Percentiles rank a stretch among this genome's conserved stretches.
phyloP scores from a whole-genome alignment of 2,888 invertebrate species.

The Drosophila quinaria region DNA sequence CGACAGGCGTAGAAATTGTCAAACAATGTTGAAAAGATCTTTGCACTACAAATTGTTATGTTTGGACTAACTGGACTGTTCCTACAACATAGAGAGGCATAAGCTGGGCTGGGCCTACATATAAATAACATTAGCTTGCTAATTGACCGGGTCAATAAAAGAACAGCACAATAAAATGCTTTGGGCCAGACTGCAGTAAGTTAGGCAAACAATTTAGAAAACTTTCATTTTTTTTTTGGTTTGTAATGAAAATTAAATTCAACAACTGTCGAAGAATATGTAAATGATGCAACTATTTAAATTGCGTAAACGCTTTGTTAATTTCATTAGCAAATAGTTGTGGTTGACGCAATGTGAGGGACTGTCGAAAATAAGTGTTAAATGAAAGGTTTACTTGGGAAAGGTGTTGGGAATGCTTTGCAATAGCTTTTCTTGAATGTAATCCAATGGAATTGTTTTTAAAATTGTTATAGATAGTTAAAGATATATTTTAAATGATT shows the following conservation, averaged over 20 bases:
- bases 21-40: conserved; percentile 16
- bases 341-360: conserved; percentile 22
- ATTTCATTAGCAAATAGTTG: conserved; percentile 42
- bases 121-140: conserved; percentile 61
- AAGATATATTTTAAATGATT: too few species aligned
- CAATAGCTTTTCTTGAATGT: background rate
- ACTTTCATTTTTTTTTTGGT: conserved; percentile 54
- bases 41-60: conserved; percentile 7
- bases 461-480: background rate
- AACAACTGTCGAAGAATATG: conserved; percentile 48
- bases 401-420: conserved; percentile 2
- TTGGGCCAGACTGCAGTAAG: conserved; percentile 23
- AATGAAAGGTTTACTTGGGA: conserved; percentile 4
- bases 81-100: conserved; percentile 10
- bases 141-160: conserved; percentile 59
- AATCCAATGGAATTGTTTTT: background rate
- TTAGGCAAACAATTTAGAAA: conserved; percentile 58
- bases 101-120: conserved; percentile 36
- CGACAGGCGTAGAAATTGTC: conserved; percentile 42
- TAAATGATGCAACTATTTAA: conserved; percentile 55
- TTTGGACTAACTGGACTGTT: conserved; percentile 36
- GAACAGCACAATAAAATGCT: conserved; percentile 21
- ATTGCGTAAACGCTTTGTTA: conserved; percentile 44
- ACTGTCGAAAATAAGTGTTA: conserved; percentile 30
- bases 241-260: conserved; percentile 19